Conservation (phyloP, 2,888 invertebrate species). For the Perithous albicinctus region DNA sequence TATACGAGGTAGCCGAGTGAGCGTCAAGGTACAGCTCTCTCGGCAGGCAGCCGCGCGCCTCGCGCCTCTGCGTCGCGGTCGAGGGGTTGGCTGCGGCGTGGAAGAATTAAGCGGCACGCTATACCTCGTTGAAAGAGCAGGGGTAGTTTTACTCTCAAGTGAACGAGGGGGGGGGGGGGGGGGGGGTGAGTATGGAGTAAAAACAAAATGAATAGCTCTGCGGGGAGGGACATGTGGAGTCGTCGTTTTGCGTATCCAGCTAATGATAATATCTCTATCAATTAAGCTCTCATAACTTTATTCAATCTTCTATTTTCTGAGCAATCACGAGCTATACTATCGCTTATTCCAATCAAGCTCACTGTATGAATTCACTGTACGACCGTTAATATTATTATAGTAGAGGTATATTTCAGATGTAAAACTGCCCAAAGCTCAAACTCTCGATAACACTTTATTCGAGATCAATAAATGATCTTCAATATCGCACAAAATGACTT, state of each 20-base stretch:
- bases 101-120: conserved; percentile 65
- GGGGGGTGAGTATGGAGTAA: no score
- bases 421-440: no score
- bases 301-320: neutral
- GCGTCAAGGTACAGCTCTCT: conserved; percentile 57
- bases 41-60: conserved; percentile 37
- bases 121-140: conserved; percentile 53
- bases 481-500: no score
- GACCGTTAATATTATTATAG: neutral
- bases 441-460: no score
- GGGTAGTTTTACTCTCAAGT: conserved; percentile 47
- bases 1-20: conserved; percentile 61
- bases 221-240: conserved; percentile 44
- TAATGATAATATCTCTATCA: conserved; percentile 64
- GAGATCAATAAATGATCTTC: no score
- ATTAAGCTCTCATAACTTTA: conserved; percentile 62
- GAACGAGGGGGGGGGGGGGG: conserved; percentile 44
- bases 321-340: conserved; percentile 3
- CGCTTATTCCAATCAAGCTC: neutral
- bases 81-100: conserved; percentile 59
- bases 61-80: conserved; percentile 45
- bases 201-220: conserved; percentile 31
- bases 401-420: no score
- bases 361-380: neutral
- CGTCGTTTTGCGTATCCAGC: conserved; percentile 29